These are phyloP conservation scores for Momotus momota DNA, from an alignment of 2,797 vertebrate genomes.

Conservation along the genomic window DNA sequence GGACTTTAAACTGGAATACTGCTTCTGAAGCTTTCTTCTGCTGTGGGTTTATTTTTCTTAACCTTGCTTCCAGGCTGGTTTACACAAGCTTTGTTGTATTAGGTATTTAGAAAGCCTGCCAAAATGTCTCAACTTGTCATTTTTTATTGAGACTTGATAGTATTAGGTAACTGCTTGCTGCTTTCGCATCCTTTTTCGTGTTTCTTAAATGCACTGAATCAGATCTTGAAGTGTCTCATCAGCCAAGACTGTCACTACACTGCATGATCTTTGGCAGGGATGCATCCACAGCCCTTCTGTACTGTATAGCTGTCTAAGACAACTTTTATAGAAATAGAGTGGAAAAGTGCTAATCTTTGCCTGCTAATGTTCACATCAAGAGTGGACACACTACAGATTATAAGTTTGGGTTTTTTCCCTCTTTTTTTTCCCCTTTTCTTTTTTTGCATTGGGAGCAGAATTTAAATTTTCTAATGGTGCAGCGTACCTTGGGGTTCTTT, in stretches of 20 bases:
- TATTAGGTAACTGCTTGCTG: constrained; percentile 43
- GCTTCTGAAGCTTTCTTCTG: not conserved
- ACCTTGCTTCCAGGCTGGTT: constrained; percentile 7
- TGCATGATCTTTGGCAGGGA: not conserved
- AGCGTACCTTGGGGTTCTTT: not conserved
- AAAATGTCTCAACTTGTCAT: constrained; percentile 35
- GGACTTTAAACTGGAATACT: not conserved
- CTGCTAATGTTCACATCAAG: not conserved
- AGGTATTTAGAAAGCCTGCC: constrained; percentile 32
- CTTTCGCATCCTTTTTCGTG: constrained; percentile 1
- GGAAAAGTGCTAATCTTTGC: not conserved
- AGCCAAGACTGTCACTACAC: not conserved
- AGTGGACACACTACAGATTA: not conserved
- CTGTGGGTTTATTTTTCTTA: not conserved
- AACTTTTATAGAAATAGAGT: not conserved
- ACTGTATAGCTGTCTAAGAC: not conserved
- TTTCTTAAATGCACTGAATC: not conserved
- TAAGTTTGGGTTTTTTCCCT: not conserved
- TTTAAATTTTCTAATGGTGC: not conserved
- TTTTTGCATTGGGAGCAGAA: not conserved
- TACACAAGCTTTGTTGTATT: not conserved
- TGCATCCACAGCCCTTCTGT: not conserved
- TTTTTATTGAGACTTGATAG: constrained; percentile 37
- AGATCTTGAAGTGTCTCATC: not conserved
- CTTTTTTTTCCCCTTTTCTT: no score